Conservation (phyloP, 2,888 invertebrate genomes). For the Lasioglossum calceatum region DNA sequence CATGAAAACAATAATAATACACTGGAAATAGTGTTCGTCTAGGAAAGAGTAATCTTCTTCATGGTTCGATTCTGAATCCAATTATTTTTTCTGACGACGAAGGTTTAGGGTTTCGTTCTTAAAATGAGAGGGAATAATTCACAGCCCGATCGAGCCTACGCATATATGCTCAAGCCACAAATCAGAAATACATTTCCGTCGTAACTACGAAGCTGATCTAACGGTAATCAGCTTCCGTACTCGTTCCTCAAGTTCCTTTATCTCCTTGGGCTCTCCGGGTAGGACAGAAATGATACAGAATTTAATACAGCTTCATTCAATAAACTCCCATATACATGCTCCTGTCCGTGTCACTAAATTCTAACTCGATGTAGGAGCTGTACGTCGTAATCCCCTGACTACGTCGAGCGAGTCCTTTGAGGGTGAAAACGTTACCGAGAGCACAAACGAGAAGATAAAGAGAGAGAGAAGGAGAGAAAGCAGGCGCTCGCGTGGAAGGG, state of each 20-base stretch:
- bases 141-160: background rate
- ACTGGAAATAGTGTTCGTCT: too few relatives aligned
- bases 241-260: slow-evolving; percentile 56
- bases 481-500: slow-evolving; percentile 5
- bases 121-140: background rate
- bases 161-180: background rate
- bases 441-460: slow-evolving; percentile 44
- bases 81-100: background rate
- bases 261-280: slow-evolving; percentile 49
- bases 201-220: slow-evolving; percentile 54
- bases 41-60: too few relatives aligned
- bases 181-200: slow-evolving; percentile 7
- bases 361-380: slow-evolving; percentile 78
- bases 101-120: background rate
- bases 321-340: slow-evolving; percentile 69
- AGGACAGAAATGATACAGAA: slow-evolving; percentile 68
- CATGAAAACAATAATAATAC: too few relatives aligned
- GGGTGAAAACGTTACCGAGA: slow-evolving; percentile 66
- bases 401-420: slow-evolving; percentile 71
- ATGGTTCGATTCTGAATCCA: too few relatives aligned
- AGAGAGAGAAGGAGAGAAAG: slow-evolving; percentile 23
- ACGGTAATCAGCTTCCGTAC: slow-evolving; percentile 56
- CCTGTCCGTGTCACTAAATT: slow-evolving; percentile 76
- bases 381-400: slow-evolving; percentile 73
- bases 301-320: slow-evolving; percentile 80